These are phyloP conservation scores for Novumbra hubbsi DNA, from an alignment of 2,797 vertebrate genomes.

Conservation along the genomic window DNA sequence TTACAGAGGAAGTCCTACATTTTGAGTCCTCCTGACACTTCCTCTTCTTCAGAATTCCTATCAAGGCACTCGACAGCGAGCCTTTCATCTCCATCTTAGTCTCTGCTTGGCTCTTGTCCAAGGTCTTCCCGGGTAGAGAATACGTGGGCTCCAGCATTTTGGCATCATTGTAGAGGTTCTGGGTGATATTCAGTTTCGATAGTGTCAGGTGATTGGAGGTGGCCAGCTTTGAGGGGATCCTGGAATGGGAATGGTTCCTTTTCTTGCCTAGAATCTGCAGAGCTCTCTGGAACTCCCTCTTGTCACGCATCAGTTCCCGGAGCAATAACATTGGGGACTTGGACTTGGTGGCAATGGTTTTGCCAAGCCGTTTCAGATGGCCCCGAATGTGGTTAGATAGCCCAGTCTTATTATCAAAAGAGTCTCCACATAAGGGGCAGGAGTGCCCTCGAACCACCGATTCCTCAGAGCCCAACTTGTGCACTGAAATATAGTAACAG, in stretches of 20 bases:
- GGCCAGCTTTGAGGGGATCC: constrained; percentile 83
- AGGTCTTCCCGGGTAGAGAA: constrained; percentile 70
- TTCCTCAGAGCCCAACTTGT: constrained; percentile 47
- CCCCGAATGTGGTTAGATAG: constrained; percentile 98
- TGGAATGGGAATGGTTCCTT: constrained; percentile 84
- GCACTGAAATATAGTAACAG: constrained; percentile 40
- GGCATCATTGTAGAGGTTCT: constrained; percentile 84
- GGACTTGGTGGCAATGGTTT: constrained; percentile 85
- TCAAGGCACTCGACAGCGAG: constrained; percentile 87
- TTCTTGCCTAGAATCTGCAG: constrained; percentile 90
- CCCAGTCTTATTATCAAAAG: constrained; percentile 96
- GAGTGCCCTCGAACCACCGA: constrained; percentile 54
- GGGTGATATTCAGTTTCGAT: constrained; percentile 75
- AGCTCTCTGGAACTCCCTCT: constrained; percentile 93
- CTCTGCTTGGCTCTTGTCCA: constrained; percentile 81
- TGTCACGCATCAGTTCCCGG: constrained; percentile 96
- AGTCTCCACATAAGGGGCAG: constrained; percentile 94
- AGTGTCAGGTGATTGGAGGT: constrained; percentile 76
- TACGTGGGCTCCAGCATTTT: constrained; percentile 79
- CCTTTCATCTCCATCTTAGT: constrained; percentile 79
- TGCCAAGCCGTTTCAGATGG: constrained; percentile 95
- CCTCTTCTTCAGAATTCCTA: constrained; percentile 97
- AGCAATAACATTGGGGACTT: constrained; percentile 93
- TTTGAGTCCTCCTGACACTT: constrained; percentile 90
- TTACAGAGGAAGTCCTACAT: constrained; percentile 81